Evolutionary conservation across 30 jellyfish, hydroid and myxozoan genomes (phyloP).

Genomic region (Cassiopea xamachana): DNA sequence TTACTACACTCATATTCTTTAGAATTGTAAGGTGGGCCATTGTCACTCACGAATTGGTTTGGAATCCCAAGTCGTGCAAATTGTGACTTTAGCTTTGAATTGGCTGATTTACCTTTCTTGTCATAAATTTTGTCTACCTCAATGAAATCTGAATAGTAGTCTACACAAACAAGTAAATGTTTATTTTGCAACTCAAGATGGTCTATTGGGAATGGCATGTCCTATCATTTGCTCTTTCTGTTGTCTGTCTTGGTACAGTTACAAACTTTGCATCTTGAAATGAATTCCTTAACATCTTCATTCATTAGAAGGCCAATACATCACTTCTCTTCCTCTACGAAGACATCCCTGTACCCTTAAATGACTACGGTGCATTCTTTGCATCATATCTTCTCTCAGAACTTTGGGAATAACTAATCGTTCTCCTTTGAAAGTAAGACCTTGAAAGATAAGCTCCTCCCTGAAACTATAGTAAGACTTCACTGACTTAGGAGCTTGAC

Average conservation of each 20-base stretch:
- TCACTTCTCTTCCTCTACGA: slow-evolving; percentile 35
- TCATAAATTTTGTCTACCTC: background rate
- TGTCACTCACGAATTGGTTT: background rate
- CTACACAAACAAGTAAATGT: background rate
- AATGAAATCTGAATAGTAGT: background rate
- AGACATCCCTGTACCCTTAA: slow-evolving; percentile 14
- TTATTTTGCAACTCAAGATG: background rate
- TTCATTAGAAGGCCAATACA: slow-evolving; percentile 49
- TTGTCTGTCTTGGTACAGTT: background rate
- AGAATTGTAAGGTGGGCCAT: slow-evolving; percentile 54
- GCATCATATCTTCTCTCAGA: slow-evolving; percentile 21
- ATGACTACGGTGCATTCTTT: slow-evolving; percentile 33
- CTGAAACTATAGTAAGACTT: slow-evolving; percentile 10
- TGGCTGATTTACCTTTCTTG: background rate
- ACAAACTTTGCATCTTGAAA: slow-evolving; percentile 42
- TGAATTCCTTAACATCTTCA: slow-evolving; percentile 23
- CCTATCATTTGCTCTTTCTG: slow-evolving; percentile 35
- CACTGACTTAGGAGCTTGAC: slow-evolving; percentile 18
- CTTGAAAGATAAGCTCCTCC: slow-evolving; percentile 43
- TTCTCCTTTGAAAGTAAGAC: slow-evolving; percentile 49
- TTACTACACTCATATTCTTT: slow-evolving; percentile 31
- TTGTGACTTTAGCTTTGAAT: background rate
- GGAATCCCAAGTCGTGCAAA: background rate
- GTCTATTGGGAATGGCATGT: slow-evolving; percentile 6
- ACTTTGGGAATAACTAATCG: slow-evolving; percentile 53